Evolutionary conservation across 2,888 invertebrate genomes (phyloP).

Genomic region (Didymodactylos carnosus): DNA sequence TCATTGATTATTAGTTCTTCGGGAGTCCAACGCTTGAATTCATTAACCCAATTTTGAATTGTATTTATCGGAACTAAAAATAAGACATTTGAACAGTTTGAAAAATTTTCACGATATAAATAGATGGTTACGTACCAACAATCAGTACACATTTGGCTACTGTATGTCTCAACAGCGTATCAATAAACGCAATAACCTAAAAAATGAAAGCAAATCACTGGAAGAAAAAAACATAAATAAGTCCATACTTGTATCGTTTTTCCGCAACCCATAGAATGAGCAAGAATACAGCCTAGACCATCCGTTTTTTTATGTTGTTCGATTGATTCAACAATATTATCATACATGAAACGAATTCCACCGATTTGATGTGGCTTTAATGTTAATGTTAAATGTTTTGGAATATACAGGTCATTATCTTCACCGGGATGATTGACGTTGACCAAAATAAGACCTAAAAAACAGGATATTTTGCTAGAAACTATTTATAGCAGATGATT

Average conservation of each 20-base stretch:
- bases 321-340: conserved; percentile 83
- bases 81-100: too few species aligned
- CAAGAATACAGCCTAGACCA: conserved; percentile 90
- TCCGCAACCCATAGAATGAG: conserved; percentile 98
- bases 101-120: too few species aligned
- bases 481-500: background rate
- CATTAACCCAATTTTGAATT: conserved; percentile 85
- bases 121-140: too few species aligned
- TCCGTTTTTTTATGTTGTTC: conserved; percentile 55
- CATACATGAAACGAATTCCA: conserved; percentile 80
- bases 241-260: conserved; percentile 53
- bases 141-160: conserved; percentile 63
- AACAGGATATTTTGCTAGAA: background rate
- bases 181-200: conserved; percentile 72
- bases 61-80: conserved; percentile 98
- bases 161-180: conserved; percentile 77
- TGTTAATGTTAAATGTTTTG: conserved; percentile 62
- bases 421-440: conserved; percentile 76
- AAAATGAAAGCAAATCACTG: background rate
- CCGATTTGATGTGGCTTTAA: conserved; percentile 94
- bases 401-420: conserved; percentile 72
- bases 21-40: conserved; percentile 93
- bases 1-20: conserved; percentile 35
- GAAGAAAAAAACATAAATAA: background rate
- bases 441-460: conserved; percentile 58